Base-by-base conservation (phyloP, 2,113 vertebrate species). In the Dasyurus viverrinus region DNA sequence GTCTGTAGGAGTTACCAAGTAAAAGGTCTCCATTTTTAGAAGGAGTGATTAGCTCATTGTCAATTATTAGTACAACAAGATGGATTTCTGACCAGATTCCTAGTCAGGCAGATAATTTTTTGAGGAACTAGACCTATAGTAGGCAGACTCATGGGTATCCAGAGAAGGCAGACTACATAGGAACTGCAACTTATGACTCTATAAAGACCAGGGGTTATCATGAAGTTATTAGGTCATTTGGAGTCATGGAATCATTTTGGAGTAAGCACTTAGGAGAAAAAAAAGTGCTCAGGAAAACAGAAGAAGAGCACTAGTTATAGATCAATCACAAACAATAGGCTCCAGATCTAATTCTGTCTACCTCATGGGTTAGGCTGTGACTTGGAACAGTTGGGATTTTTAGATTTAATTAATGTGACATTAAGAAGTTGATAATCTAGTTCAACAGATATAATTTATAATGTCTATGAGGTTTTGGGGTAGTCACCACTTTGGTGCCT, bases 201-300 rank as follows among this genome's bases (percentile, higher is more conserved):
- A 26, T 12, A 22, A 84, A 16, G 11, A 26, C 24, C 23, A 8
- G 47, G 60, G 25, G 50, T 52, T 52, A 52, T 52, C 1, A 11
- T 52, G 50, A 52, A 52, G 10, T 52, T 11, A 52, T 52, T 52
- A 52, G 90, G 25, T 54, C 46, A 53, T 25, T 0, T 8, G 26
- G 36, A 2, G 2, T 36, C 60, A 24, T 1, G 1, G 42, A 11
- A 26, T 36, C 50, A n/a, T 50, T 3, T 3, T 2, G 47, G 19
- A 47, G 11, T 0, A 16, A 30, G 8, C 76, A 54, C 22, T 11
- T 25, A 7, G 23, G 36, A 25, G 36, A 36, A 11, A 10, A 27
- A 36, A 36, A 90, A 22, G 5, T 16, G 8, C 0, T 2, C 0
- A 2, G 54, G 47, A 52, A 7, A 12, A 6, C 27, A 7, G 54